phyloP scores from a whole-genome alignment of 2,888 invertebrate genomes.

The Hirtodrosophila cameraria region DNA sequence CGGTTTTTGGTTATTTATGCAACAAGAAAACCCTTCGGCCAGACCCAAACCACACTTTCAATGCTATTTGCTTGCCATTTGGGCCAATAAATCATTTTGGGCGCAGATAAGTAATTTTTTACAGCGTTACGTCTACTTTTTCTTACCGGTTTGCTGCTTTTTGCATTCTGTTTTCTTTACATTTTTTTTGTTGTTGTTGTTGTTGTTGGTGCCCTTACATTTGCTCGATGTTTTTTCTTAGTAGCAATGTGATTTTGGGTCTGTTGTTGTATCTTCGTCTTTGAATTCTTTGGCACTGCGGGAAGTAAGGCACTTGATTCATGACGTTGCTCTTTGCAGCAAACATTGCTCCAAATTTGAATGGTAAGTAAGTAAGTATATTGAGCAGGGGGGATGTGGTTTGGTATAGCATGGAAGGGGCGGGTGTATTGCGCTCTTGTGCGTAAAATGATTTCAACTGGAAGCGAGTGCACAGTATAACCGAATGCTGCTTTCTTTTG shows the following conservation, averaged over 20 bases:
- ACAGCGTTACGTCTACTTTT: slow-evolving; percentile 43
- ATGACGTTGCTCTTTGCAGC: slow-evolving; percentile 66
- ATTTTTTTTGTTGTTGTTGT: slow-evolving; percentile 23
- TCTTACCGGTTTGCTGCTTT: slow-evolving; percentile 44
- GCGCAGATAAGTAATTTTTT: slow-evolving; percentile 76
- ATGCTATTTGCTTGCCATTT: slow-evolving; percentile 79
- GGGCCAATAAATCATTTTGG: slow-evolving; percentile 78
- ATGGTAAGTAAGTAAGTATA: not conserved
- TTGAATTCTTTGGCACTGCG: slow-evolving; percentile 28
- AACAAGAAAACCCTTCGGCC: slow-evolving; percentile 65
- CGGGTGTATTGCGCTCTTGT: slow-evolving; percentile 42
- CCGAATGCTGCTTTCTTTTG: slow-evolving; percentile 19
- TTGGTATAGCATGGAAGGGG: not conserved
- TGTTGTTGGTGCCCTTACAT: slow-evolving; percentile 21
- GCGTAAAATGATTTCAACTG: slow-evolving; percentile 68
- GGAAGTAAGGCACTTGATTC: slow-evolving; percentile 58
- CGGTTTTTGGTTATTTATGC: slow-evolving; percentile 69
- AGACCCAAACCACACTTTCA: slow-evolving; percentile 65
- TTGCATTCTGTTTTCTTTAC: slow-evolving; percentile 34
- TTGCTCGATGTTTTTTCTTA: slow-evolving; percentile 37
- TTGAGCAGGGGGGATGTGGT: not conserved
- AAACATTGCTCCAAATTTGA: slow-evolving; percentile 47
- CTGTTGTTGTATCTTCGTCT: slow-evolving; percentile 31
- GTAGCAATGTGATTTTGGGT: slow-evolving; percentile 54
- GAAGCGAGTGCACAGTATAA: slow-evolving; percentile 20